A percentile compares a stretch with the other conserved stretches of the same genome.
phyloP scores from a whole-genome alignment of 2,113 vertebrate species.

The Actenoides lindsayi region DNA sequence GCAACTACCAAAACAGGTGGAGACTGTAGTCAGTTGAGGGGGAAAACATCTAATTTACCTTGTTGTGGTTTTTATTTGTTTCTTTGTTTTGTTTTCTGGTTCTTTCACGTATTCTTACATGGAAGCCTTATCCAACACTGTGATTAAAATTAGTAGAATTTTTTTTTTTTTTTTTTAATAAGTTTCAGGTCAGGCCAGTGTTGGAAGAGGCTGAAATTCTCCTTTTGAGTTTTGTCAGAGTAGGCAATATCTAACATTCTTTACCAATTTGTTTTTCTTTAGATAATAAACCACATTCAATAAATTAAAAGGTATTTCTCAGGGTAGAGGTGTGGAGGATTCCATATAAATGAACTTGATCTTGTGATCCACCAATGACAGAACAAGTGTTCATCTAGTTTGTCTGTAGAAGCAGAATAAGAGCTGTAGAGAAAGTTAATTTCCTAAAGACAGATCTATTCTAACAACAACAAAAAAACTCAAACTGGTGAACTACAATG shows the following conservation, averaged over 20 bases:
- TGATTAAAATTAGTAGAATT: neutral
- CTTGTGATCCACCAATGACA: neutral
- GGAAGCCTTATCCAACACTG: neutral
- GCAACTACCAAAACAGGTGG: neutral
- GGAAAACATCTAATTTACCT: neutral
- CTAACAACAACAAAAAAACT: neutral
- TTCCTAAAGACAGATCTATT: neutral
- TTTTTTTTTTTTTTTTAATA: neutral
- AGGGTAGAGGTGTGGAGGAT: neutral
- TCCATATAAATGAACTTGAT: neutral
- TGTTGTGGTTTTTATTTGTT: neutral
- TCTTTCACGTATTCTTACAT: neutral
- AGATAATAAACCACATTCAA: neutral
- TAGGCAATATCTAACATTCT: neutral
- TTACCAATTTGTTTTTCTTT: neutral
- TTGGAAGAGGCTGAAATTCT: neutral
- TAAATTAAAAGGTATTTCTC: neutral
- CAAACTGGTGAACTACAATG: neutral
- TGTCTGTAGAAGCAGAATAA: neutral
- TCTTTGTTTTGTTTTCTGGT: neutral
- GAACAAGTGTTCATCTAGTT: neutral
- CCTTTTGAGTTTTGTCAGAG: neutral
- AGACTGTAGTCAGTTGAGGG: neutral
- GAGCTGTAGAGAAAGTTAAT: neutral
- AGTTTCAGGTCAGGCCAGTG: neutral